phyloP scores from a whole-genome alignment of 2,113 vertebrate genomes.

The Leucoraja erinaceus region DNA sequence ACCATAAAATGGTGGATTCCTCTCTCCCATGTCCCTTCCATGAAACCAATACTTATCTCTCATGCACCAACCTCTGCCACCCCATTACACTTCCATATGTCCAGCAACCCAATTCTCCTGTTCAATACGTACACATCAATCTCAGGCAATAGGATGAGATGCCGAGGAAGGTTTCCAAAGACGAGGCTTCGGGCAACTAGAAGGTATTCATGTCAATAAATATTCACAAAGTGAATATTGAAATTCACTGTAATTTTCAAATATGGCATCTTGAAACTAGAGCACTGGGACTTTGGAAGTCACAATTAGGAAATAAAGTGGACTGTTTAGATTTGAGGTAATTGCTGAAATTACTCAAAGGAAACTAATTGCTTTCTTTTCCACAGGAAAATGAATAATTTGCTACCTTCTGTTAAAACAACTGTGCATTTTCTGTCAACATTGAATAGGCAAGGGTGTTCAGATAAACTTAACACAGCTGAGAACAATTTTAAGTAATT shows the following conservation, averaged over 20 bases:
- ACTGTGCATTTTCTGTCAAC: slow-evolving; percentile 14
- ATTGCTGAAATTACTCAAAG: slow-evolving; percentile 30
- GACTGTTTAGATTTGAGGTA: slow-evolving; percentile 12
- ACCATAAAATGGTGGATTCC: neutral
- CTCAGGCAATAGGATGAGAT: neutral
- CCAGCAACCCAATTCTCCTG: neutral
- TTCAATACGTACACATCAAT: too few species aligned
- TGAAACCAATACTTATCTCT: too few species aligned
- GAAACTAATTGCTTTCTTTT: slow-evolving; percentile 17
- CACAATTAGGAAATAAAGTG: slow-evolving; percentile 18
- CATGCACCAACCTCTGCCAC: too few species aligned
- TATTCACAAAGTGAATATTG: neutral
- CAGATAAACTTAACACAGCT: slow-evolving; percentile 18
- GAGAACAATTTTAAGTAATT: slow-evolving; percentile 33
- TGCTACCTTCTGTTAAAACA: slow-evolving; percentile 32
- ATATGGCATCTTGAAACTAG: neutral
- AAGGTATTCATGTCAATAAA: slow-evolving; percentile 1
- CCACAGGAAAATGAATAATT: slow-evolving; percentile 27
- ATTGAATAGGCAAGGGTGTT: neutral
- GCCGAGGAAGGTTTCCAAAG: neutral
- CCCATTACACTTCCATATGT: too few species aligned
- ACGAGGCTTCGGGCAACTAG: neutral
- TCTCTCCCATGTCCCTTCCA: too few species aligned
- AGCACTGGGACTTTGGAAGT: neutral
- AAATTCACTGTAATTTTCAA: neutral